Base-by-base conservation (phyloP, 2,797 vertebrate genomes). In the Odontamblyopus lacepedii region DNA sequence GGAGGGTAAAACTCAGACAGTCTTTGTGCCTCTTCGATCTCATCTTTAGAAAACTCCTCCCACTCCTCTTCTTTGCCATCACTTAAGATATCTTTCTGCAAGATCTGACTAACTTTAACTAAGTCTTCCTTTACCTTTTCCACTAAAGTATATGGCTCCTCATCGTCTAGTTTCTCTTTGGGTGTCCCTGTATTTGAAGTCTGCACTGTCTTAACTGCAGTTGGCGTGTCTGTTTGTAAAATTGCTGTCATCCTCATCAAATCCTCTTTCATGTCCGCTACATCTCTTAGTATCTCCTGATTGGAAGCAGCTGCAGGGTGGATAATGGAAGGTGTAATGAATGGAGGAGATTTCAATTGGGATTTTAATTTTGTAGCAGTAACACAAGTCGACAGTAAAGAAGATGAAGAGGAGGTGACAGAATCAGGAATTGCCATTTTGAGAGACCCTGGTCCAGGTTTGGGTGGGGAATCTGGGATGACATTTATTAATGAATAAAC, bases 181-280 rank as follows among this genome's bases (percentile, higher is more conserved):
- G 92, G 91, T 64, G 95, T 94, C 38, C 96, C 96, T 0, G 92
- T 91, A 41, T 92, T 92, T 87, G 96, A 97, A 0, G 95, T 93
- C 86, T 92, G 92, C 12, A 93, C 92, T 35, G 90, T 93, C 85
- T 99, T 99, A 67, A 95, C 95, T 85, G 96, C 95, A 19, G 95
- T 84, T 73, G 95, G 94, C 18, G 93, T 88, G 80, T 99, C 96
- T 65, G 96, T 98, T 91, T 99, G 97, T 55, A 99, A 93, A 82
- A 99, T 98, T 9, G 98, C 97, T 4, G 97, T 97, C 98, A 99
- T 98, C 90, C 96, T 95, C 76, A 99, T 99, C 62, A 99, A 91
- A 92, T 99, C 98, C 89, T 99, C 95, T 86, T 98, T 99, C 98
- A 99, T 99, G 83, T 99, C 97, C 50, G 97, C 98, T 85, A 99